Conservation (phyloP, 2,113 vertebrate species). For the Herpetotheres cachinnans region DNA sequence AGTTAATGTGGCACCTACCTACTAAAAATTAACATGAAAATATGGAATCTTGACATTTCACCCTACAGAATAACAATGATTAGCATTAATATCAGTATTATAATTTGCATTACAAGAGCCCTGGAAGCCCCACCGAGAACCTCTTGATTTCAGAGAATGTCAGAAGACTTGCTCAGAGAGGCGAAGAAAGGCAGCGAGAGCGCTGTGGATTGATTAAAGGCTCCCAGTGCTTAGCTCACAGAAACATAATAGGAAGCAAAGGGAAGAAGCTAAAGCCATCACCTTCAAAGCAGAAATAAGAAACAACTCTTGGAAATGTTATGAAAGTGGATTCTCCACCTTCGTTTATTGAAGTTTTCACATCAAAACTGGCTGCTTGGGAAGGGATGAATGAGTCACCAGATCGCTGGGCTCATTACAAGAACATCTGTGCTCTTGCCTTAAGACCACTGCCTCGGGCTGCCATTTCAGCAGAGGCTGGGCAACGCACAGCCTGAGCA, state of each 20-base stretch:
- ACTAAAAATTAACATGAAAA: neutral
- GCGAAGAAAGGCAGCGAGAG: neutral
- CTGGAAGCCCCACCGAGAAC: neutral
- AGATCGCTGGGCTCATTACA: neutral
- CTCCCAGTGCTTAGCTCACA: neutral
- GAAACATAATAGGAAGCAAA: neutral
- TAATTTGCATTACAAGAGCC: neutral
- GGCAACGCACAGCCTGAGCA: neutral
- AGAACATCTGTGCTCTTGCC: neutral
- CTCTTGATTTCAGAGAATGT: neutral
- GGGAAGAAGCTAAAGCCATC: neutral
- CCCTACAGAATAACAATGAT: neutral
- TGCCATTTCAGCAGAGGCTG: neutral
- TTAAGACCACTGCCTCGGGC: rapidly evolving
- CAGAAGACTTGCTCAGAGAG: neutral
- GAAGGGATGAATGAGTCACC: neutral
- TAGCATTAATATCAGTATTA: neutral
- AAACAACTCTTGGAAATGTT: neutral
- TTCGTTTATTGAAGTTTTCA: slow-evolving; percentile 10
- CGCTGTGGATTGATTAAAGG: neutral
- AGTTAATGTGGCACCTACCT: neutral
- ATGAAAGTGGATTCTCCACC: neutral
- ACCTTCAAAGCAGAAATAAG: slow-evolving; percentile 29
- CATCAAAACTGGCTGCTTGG: slow-evolving; percentile 15
- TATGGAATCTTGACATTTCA: neutral